A percentile compares a stretch with the other conserved stretches of the same genome.
phyloP scores from a whole-genome alignment of 2,797 vertebrate species.

The Lepilemur septentrionalis region DNA sequence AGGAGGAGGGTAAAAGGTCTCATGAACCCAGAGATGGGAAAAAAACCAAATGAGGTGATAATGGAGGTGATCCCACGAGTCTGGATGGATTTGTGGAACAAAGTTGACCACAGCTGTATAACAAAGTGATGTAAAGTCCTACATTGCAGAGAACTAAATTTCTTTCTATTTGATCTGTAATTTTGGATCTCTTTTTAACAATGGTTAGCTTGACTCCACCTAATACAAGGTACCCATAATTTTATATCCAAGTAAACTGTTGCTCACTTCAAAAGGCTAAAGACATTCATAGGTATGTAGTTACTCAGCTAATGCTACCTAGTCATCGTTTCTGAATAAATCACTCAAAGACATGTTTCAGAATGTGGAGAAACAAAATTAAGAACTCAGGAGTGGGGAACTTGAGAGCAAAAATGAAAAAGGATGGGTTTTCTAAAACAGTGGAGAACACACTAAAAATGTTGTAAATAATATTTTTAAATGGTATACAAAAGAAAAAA shows the following conservation, averaged over 20 bases:
- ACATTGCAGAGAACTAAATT: background rate
- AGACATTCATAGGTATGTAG: background rate
- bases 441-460: background rate
- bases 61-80: background rate
- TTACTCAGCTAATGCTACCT: background rate
- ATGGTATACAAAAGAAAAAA: background rate
- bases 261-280: background rate
- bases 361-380: background rate
- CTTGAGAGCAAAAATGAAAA: background rate
- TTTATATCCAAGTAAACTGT: background rate
- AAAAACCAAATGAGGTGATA: background rate
- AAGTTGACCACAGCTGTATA: background rate
- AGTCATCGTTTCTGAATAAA: background rate
- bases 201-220: background rate
- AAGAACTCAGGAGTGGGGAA: background rate
- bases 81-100: background rate
- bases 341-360: background rate
- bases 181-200: background rate
- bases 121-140: background rate
- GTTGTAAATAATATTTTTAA: background rate
- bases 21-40: background rate
- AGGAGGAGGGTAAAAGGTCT: background rate
- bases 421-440: background rate
- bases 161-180: background rate
- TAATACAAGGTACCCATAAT: background rate